Evolutionary conservation across 2,113 vertebrate genomes (phyloP), one percentile per base, ranked within the genome.

Genomic region (Phyllostomus discolor): DNA sequence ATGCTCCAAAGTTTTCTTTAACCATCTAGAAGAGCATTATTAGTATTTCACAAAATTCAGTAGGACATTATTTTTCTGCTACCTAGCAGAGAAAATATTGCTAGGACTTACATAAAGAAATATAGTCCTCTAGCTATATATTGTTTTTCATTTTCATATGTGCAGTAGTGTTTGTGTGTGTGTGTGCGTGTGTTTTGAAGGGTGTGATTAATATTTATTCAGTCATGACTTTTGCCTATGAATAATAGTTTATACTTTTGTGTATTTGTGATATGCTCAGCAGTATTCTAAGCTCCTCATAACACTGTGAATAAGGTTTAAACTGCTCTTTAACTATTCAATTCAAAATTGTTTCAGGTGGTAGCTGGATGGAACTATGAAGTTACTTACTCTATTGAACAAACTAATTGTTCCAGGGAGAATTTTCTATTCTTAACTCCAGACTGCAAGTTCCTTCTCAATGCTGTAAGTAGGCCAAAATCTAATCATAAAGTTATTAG

Each of bases 321-420:
- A 97, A 57, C 76, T 76, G 10, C 41, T 12, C 59, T 93, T 90
- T 96, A 91, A 97, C 46, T 93, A 90, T 43, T 95, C 46, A 94
- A 90, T 43, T 88, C 90, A 46, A 38, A 38, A 90, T 78, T 98
- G 7, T 98, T 97, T 54, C 97, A 99, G 99, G 99, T 99, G 89
- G 98, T 99, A 31, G 96, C 98, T 82, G 99, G 99, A 95, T 98
- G 98, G 97, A 99, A 98, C 90, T 99, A 98, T 66, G 5, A 88
- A 46, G n/a, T 99, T 62, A 95, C 12, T 38, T 99, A 99, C 88
- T 93, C 98, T 31, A 97, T 99, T 90, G 62, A 78, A 95, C 99
- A 98, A 97, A 99, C 99, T n/a, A 99, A 98, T 62, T 99, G 99
- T 80, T 97, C 98, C 96, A 99, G 99, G 98, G 28, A 90, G 0